Base-by-base conservation (phyloP, 2,113 vertebrate species). In the Oreamnos americanus region DNA sequence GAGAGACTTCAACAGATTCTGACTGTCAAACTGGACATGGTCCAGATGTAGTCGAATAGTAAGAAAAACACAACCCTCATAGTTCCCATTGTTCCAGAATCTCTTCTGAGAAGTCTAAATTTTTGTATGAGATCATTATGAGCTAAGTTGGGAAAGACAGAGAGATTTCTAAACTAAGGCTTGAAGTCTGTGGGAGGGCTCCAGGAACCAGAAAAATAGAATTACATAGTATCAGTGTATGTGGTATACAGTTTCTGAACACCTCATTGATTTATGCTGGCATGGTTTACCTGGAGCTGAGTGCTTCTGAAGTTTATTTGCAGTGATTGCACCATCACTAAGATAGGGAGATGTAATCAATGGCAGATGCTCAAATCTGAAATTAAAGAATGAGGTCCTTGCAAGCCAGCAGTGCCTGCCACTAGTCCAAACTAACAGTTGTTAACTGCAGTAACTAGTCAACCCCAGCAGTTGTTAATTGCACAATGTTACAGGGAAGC, bases 281-380 rank as follows among this genome's bases (percentile, higher is more conserved):
- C 76, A 62, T 15, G 94, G 81, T 23, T 83, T 98, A 93, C 62
- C 84, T 97, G 97, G 5, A 94, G 13, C 76, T 71, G 5, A 93
- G 91, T 89, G 83, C 89, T 89, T 43, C 93, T 92, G 94, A 97
- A 88, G n/a, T 0, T 0, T 90, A 93, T 98, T 97, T 97, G 53
- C 96, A 97, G 96, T 91, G 95, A 98, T 98, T 98, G 82, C n/a
- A 91, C 57, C 98, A 98, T 36, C 95, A 26, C 83, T 97, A 95
- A 95, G 92, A 88, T 23, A 96, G 84, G 19, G 2, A 96, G 55
- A 89, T 12, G 8, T 90, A 74, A 95, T 71, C 92, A 26, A 55
- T 97, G 87, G 96, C 90, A 97, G 84, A 84, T 90, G 33, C 85
- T 95, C 94, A 98, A 92, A 78, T 12, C 25, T 43, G 53, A 85